Percentiles rank a stretch among this genome's conserved stretches.
These are phyloP conservation scores for Amphiprion percula DNA, from an alignment of 2,113 vertebrate genomes.

Conservation along the genomic window DNA sequence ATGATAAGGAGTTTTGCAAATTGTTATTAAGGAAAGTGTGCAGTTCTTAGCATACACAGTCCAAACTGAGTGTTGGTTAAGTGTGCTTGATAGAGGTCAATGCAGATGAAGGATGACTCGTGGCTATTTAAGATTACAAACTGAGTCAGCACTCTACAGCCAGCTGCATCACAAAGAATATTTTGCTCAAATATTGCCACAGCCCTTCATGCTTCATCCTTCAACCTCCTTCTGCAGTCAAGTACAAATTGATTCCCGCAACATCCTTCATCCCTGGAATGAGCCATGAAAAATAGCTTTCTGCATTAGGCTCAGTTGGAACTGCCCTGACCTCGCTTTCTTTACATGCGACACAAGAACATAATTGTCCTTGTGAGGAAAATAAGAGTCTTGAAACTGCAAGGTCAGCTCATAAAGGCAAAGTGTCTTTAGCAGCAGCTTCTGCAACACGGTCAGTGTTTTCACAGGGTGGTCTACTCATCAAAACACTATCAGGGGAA, in stretches of 20 bases:
- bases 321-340: constrained; percentile 33
- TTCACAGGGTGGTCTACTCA: constrained; percentile 9
- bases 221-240: constrained; percentile 22
- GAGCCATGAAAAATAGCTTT: constrained; percentile 50
- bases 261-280: constrained; percentile 44
- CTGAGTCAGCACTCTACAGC: constrained; percentile 37
- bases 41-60: constrained; percentile 2
- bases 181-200: constrained; percentile 26
- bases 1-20: constrained; percentile 5
- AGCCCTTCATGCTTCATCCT: constrained; percentile 32
- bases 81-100: constrained; percentile 4
- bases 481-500: constrained; percentile 22
- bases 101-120: constrained; percentile 41
- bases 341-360: neutral
- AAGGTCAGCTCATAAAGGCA: constrained; percentile 7
- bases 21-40: neutral
- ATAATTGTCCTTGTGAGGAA: constrained; percentile 24
- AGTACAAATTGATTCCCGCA: constrained; percentile 37
- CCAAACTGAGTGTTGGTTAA: constrained; percentile 11
- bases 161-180: constrained; percentile 26
- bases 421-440: constrained; percentile 5
- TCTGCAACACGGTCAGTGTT: neutral
- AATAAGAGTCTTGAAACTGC: constrained; percentile 13
- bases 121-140: constrained; percentile 29
- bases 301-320: constrained; percentile 21